Conservation (phyloP, 2,797 vertebrate genomes). For the Hylomyscus alleni region DNA sequence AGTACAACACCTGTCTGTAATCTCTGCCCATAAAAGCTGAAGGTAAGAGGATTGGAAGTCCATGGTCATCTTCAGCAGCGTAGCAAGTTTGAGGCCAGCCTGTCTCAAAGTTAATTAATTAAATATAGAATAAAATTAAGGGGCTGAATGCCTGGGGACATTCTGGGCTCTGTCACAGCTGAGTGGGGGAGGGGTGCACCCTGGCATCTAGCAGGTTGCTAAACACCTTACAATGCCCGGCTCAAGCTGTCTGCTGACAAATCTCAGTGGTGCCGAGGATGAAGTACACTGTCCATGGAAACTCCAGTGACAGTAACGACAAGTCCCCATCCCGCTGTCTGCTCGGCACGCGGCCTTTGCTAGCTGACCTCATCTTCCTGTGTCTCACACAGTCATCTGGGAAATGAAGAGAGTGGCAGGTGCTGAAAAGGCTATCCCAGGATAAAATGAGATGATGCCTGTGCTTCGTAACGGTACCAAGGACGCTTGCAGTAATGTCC, state of each 20-base stretch:
- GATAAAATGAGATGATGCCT: accelerated
- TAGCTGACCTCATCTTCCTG: not conserved
- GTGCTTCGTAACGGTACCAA: not conserved
- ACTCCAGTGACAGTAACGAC: not conserved
- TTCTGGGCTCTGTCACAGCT: not conserved
- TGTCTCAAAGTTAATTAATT: not conserved
- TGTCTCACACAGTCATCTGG: not conserved
- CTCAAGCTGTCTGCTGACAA: not conserved
- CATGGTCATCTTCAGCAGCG: not conserved
- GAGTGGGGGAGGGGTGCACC: not conserved
- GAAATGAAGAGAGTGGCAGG: not conserved
- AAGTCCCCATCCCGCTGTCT: not conserved
- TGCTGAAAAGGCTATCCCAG: not conserved
- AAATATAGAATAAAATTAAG: not conserved
- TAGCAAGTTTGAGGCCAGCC: not conserved
- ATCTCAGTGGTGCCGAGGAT: accelerated
- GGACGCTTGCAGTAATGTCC: not conserved
- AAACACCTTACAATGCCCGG: not conserved
- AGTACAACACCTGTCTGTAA: not conserved
- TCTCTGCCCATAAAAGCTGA: not conserved
- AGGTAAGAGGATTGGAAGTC: not conserved
- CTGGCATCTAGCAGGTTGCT: not conserved
- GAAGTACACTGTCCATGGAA: not conserved
- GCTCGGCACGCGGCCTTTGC: not conserved
- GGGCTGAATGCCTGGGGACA: not conserved